Percentiles rank a stretch among this genome's conserved stretches.
Conservation (phyloP, 2,888 invertebrate genomes). For the Eudasyphora cyanicolor region DNA sequence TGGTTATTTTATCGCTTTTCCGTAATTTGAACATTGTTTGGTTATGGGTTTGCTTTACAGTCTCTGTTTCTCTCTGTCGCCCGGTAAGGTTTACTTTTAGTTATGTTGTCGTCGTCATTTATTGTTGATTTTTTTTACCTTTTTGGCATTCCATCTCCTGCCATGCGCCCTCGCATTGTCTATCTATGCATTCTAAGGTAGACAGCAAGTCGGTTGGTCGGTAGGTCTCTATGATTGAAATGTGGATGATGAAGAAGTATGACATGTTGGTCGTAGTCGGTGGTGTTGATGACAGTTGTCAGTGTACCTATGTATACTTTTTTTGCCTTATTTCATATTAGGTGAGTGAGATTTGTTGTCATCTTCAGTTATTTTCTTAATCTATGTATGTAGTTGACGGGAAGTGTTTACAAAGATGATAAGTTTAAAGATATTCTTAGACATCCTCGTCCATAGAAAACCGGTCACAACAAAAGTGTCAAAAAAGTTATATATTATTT, state of each 20-base stretch:
- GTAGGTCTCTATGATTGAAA: background rate
- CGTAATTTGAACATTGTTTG: slow-evolving; percentile 41
- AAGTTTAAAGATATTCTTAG: background rate
- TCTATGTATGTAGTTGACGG: background rate
- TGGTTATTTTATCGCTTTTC: slow-evolving; percentile 7
- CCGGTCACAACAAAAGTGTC: too few relatives aligned
- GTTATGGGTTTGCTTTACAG: slow-evolving; percentile 45
- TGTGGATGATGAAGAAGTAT: background rate
- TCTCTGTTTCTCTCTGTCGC: too few relatives aligned
- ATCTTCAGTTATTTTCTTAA: slow-evolving; percentile 32
- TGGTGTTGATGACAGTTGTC: slow-evolving; percentile 61
- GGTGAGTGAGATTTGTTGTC: slow-evolving; percentile 59
- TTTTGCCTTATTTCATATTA: slow-evolving; percentile 26
- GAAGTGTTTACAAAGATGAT: background rate
- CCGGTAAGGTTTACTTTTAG: slow-evolving; percentile 19
- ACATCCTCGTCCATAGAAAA: too few relatives aligned
- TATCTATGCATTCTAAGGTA: slow-evolving; percentile 1
- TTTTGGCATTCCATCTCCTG: background rate
- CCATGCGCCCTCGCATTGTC: background rate
- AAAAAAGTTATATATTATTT: too few relatives aligned
- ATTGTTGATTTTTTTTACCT: slow-evolving; percentile 36
- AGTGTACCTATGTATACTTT: slow-evolving; percentile 3
- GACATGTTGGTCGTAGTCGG: slow-evolving; percentile 49
- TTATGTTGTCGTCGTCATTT: slow-evolving; percentile 13
- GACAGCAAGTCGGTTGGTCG: background rate